Percentiles rank a stretch among this genome's conserved stretches.
These are phyloP conservation scores for Lacanobia oleracea DNA, from an alignment of 2,888 invertebrate genomes.

Conservation along the genomic window DNA sequence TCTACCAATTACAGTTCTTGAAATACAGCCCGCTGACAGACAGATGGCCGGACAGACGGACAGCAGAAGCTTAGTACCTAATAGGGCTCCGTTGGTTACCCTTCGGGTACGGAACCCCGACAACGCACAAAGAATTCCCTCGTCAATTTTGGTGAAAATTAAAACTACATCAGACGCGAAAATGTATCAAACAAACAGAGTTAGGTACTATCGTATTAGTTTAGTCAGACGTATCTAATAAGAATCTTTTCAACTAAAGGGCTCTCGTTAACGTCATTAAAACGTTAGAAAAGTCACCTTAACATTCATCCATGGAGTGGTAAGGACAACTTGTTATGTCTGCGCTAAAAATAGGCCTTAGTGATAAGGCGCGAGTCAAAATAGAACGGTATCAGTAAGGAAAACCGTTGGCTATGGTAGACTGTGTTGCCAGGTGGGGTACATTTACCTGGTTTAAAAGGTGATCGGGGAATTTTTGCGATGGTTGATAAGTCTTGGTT, in stretches of 20 bases:
- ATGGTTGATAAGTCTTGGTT: background rate
- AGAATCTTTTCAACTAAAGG: conserved; percentile 4
- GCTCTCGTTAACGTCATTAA: background rate
- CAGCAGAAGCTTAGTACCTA: too few relatives aligned
- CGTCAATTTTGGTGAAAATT: too few relatives aligned
- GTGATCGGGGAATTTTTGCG: background rate
- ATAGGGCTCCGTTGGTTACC: too few relatives aligned
- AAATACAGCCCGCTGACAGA: too few relatives aligned
- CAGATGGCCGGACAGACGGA: too few relatives aligned
- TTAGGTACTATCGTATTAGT: too few relatives aligned
- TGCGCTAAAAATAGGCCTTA: conserved; percentile 31
- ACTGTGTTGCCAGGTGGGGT: conserved; percentile 21
- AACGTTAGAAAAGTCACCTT: conserved; percentile 35
- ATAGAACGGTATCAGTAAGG: conserved; percentile 46
- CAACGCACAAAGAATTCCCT: too few relatives aligned
- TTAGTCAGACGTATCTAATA: background rate
- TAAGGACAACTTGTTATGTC: conserved; percentile 31
- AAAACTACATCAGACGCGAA: too few relatives aligned
- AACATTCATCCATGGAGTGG: background rate
- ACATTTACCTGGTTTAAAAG: background rate
- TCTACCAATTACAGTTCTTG: too few relatives aligned
- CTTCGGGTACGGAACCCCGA: too few relatives aligned
- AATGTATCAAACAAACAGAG: too few relatives aligned
- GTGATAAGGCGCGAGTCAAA: conserved; percentile 27
- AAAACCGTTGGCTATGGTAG: conserved; percentile 10